phyloP scores from a whole-genome alignment of 2,888 invertebrate species.

The Heliconius erato region DNA sequence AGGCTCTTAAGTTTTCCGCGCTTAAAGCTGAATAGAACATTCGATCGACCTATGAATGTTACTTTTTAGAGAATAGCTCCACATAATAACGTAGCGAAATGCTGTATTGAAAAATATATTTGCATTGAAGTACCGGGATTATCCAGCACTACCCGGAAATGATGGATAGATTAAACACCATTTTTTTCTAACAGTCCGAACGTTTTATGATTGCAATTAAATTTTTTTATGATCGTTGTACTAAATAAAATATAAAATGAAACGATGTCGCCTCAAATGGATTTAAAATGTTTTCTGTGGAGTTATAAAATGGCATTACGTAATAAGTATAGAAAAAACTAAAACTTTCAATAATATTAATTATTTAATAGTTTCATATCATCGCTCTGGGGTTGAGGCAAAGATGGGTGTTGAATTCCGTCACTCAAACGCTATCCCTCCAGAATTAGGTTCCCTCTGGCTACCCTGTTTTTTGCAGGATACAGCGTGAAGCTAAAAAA shows the following conservation, averaged over 20 bases:
- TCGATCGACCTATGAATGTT: slow-evolving; percentile 46
- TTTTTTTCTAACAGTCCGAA: slow-evolving; percentile 77
- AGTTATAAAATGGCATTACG: not conserved
- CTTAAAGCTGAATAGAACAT: slow-evolving; percentile 50
- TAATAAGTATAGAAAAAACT: not conserved
- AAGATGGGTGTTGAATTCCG: too few relatives aligned
- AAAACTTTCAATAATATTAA: not conserved
- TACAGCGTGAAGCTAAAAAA: too few relatives aligned
- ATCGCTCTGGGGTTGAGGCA: too few relatives aligned
- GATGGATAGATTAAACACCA: slow-evolving; percentile 82
- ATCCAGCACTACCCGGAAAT: slow-evolving; percentile 81
- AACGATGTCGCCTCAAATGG: slow-evolving; percentile 15
- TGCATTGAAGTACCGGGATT: not conserved
- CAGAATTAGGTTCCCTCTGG: too few relatives aligned
- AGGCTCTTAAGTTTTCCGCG: slow-evolving; percentile 56
- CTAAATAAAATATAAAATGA: slow-evolving; percentile 4
- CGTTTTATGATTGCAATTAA: slow-evolving; percentile 49
- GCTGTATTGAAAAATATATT: slow-evolving; percentile 51
- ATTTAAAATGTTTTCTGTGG: not conserved
- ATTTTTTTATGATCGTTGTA: not conserved
- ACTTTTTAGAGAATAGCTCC: slow-evolving; percentile 46
- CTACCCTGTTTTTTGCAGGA: too few relatives aligned
- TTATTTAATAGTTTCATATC: too few relatives aligned
- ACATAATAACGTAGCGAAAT: slow-evolving; percentile 33
- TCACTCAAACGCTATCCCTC: too few relatives aligned